Evolutionary conservation across 2,888 invertebrate species (phyloP).

Genomic region (Trypoxylon attenuatum): DNA sequence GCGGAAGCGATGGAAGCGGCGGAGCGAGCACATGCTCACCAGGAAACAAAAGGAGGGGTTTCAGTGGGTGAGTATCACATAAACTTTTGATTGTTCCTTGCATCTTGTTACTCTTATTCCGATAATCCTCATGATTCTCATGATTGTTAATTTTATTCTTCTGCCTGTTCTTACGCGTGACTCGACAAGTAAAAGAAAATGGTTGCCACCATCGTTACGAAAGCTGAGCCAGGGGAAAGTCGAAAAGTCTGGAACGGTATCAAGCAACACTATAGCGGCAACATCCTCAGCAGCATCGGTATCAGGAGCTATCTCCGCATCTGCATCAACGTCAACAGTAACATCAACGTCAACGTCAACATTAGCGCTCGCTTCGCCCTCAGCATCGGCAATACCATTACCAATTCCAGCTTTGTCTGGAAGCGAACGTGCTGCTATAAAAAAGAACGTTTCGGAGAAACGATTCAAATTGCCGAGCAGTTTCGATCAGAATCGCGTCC

Average conservation of each 20-base stretch:
- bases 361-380: no score
- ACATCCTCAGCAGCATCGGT: slow-evolving; percentile 27
- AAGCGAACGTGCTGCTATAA: slow-evolving; percentile 75
- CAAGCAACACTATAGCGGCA: slow-evolving; percentile 61
- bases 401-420: slow-evolving; percentile 36
- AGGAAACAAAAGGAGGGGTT: slow-evolving; percentile 89
- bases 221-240: slow-evolving; percentile 93
- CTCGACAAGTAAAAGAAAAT: slow-evolving; percentile 82
- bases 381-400: no score
- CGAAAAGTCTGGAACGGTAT: slow-evolving; percentile 83
- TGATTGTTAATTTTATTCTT: no score
- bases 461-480: slow-evolving; percentile 82
- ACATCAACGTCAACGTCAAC: slow-evolving; percentile 56
- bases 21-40: slow-evolving; percentile 84
- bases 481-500: slow-evolving; percentile 59
- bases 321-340: slow-evolving; percentile 43
- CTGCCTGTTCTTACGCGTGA: no score
- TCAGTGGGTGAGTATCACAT: slow-evolving; percentile 85
- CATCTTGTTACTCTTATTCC: no score
- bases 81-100: no score
- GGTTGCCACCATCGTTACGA: slow-evolving; percentile 82
- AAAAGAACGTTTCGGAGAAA: slow-evolving; percentile 89
- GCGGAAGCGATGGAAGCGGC: slow-evolving; percentile 79
- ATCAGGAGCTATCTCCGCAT: no score
- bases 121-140: no score